Conservation (phyloP, 1,140 invertebrate species). For the Trypoxylus dichotomus region DNA sequence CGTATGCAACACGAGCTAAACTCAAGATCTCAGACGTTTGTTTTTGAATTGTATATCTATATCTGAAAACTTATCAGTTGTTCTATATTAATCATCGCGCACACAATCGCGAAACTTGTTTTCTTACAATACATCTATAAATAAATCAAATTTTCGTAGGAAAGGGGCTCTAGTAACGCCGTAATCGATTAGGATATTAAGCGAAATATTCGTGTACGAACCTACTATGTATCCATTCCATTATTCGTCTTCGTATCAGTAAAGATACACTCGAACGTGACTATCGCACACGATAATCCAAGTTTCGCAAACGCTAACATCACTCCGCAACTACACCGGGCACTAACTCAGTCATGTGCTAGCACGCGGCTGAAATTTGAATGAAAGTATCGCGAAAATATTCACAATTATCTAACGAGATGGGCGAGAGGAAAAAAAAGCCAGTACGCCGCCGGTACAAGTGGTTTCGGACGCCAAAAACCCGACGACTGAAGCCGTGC, state of each 20-base stretch:
- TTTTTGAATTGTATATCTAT: not conserved
- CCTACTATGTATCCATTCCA: slow-evolving; percentile 15
- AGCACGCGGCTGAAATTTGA: not conserved
- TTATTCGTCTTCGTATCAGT: not conserved
- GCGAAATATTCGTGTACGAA: not conserved
- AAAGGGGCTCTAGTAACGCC: not conserved
- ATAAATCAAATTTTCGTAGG: not conserved
- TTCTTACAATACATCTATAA: not conserved
- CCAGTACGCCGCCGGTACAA: not conserved
- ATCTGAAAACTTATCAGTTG: not conserved
- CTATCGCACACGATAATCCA: not conserved
- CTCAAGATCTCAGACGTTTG: slow-evolving; percentile 5
- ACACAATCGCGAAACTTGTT: not conserved
- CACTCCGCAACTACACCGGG: not conserved
- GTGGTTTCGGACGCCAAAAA: slow-evolving; percentile 14
- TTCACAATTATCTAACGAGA: slow-evolving; percentile 10
- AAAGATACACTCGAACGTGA: not conserved
- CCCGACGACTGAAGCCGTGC: not conserved
- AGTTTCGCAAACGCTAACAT: slow-evolving; percentile 9
- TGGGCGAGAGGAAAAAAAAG: no score
- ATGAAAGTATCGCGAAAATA: slow-evolving; percentile 19
- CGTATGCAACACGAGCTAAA: not conserved
- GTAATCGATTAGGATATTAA: not conserved
- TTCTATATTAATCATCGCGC: not conserved
- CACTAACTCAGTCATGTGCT: not conserved